Evolutionary conservation across 2,113 vertebrate genomes (phyloP), one percentile per base, ranked within the genome.

Genomic region (Oncorhynchus masou): DNA sequence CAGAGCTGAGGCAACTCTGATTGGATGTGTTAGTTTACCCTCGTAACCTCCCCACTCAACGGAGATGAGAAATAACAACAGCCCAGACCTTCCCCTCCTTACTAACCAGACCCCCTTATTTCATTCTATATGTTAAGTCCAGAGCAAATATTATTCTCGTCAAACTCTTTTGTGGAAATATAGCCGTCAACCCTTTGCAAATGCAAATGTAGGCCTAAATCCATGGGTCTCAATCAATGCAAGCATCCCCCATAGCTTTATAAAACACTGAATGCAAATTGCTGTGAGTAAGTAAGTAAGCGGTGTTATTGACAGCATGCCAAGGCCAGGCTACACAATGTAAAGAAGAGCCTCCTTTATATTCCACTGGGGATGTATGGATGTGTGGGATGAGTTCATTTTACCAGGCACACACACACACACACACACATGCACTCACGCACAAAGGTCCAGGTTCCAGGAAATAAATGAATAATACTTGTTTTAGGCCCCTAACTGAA

Each of bases 101-200:
- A 31, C 80, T 49, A 84, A 82, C 86, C 81, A 69, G 81, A 70
- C 82, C 80, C 79, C 76, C 80, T 87, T 81, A 88, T 85, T 91
- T 83, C 73, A 84, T 86, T 91, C 84, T 75, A 84, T 86, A 69
- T 75, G 84, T 84, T 89, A 90, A 90, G 85, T 82, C 85, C 79
- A 83, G 82, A 75, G 84, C 87, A 91, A 92, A 92, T 92, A 91
- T 92, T 92, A 91, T 86, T 88, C 87, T 84, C 87, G 91, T 91
- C 90, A 91, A 90, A 90, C 59, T 9, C 59, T 3, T 87, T 86
- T 45, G 48, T 27, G 82, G 86, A 90, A 89, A 91, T 92, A 91
- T 91, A 91, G 89, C 87, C 91, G 89, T 91, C 91, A 91, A 88
- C 73, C 74, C 67, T 66, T 16, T 89, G 88, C 75, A 90, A 92